phyloP scores from a whole-genome alignment of 2,113 vertebrate genomes.

The Meles meles region DNA sequence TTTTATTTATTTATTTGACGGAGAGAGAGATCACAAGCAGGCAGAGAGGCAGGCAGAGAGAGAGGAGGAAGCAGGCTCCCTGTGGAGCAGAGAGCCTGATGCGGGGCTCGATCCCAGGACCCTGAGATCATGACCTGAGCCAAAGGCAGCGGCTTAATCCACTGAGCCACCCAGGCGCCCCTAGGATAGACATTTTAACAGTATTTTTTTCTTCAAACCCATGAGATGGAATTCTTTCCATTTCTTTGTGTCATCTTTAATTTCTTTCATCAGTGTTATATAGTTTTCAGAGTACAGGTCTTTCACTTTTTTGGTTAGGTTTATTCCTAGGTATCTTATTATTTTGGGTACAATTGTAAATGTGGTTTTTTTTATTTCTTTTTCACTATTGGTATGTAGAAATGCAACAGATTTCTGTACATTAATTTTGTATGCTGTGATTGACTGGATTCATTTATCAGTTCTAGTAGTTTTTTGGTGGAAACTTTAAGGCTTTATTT shows the following conservation, averaged over 20 bases:
- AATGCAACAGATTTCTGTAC: not conserved
- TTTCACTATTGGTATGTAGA: not conserved
- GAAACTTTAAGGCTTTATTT: not conserved
- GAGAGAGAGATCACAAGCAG: no score
- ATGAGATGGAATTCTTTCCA: not conserved
- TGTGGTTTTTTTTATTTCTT: not conserved
- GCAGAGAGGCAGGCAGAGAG: no score
- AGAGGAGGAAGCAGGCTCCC: no score
- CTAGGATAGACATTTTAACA: not conserved
- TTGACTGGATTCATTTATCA: not conserved
- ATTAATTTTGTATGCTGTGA: not conserved
- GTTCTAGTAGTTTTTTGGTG: not conserved
- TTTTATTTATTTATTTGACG: no score
- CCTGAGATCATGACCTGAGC: no score
- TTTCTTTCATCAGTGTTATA: not conserved
- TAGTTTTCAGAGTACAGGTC: not conserved
- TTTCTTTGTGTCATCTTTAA: not conserved
- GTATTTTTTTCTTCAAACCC: not conserved
- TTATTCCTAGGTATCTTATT: not conserved
- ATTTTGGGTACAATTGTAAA: not conserved
- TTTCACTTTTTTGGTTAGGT: not conserved
- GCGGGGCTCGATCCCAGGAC: no score
- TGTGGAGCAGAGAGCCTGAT: no score
- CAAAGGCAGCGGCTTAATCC: no score
- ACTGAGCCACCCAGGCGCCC: no score